These are phyloP conservation scores for Nipponia nippon DNA, from an alignment of 2,113 vertebrate genomes.

Conservation along the genomic window DNA sequence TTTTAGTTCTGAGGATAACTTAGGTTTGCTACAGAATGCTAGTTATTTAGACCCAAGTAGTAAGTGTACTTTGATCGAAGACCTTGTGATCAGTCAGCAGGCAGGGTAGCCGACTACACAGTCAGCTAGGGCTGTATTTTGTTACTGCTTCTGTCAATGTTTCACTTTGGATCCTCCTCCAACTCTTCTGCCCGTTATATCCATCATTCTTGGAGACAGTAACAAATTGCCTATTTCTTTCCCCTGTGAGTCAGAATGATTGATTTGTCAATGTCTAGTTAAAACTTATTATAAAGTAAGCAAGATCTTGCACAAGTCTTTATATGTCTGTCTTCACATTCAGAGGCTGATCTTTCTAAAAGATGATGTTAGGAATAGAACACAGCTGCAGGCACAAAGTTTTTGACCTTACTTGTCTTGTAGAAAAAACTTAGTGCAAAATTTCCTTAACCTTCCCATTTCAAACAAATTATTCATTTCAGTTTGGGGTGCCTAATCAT, in stretches of 20 bases:
- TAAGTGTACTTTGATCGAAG: not conserved
- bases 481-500: not conserved
- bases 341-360: not conserved
- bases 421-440: not conserved
- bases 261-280: constrained; percentile 33
- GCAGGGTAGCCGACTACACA: not conserved
- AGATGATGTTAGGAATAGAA: not conserved
- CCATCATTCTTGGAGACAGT: constrained; percentile 30
- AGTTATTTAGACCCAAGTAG: not conserved
- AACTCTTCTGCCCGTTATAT: not conserved
- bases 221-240: constrained; percentile 12
- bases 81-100: not conserved
- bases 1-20: not conserved
- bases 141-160: not conserved
- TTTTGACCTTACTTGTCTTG: not conserved
- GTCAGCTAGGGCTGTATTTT: not conserved
- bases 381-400: not conserved
- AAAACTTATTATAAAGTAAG: not conserved
- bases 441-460: not conserved
- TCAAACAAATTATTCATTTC: not conserved
- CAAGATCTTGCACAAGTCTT: not conserved
- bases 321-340: not conserved
- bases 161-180: not conserved
- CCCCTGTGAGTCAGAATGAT: not conserved
- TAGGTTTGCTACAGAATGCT: not conserved